Base-by-base conservation (phyloP, 2,797 vertebrate species). In the Trematomus bernacchii region DNA sequence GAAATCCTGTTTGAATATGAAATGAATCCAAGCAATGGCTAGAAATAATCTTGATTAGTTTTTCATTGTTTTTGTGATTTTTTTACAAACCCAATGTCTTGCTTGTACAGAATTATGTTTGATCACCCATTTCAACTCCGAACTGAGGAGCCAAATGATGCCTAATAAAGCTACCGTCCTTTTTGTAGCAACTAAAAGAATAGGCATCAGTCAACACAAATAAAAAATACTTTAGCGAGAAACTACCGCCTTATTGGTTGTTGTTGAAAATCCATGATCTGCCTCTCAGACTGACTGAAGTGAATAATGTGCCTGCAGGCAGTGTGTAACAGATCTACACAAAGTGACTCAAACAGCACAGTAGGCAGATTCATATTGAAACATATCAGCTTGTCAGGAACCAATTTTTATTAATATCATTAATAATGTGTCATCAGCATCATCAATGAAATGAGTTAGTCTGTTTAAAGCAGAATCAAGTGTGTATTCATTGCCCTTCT, bases 361-460 rank as follows among this genome's bases (percentile, higher is more conserved):
- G 89, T 23, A 93, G 90, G 67, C 93, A 77, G 82, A 85, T 91
- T 92, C 87, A 88, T 92, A 93, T 91, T 91, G 88, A 92, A 93
- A 93, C 88, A 86, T 91, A 89, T 94, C 91, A 94, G 92, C 94
- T 93, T 92, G 86, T 94, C 93, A 92, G 92, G 94, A 94, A 94
- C 93, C 91, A 93, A 94, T 92, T 93, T 93, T 94, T 93, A 94
- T 94, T 94, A 93, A 93, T 92, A 91, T 93, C 92, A 93, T 93
- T 92, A 93, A 92, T 93, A 93, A 93, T 93, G 89, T 94, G 92
- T 93, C 91, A 94, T 94, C 93, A 93, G 92, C 93, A 92, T 93
- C 91, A 93, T 93, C 93, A 94, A 93, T 93, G 93, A 94, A 92
- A 94, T 94, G 91, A 93, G 92, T 94, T 94, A 94, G 93, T 94